Evolutionary conservation across 2,888 invertebrate species (phyloP), one percentile per base, ranked within the genome.

Genomic region (Drosophila leonis): DNA sequence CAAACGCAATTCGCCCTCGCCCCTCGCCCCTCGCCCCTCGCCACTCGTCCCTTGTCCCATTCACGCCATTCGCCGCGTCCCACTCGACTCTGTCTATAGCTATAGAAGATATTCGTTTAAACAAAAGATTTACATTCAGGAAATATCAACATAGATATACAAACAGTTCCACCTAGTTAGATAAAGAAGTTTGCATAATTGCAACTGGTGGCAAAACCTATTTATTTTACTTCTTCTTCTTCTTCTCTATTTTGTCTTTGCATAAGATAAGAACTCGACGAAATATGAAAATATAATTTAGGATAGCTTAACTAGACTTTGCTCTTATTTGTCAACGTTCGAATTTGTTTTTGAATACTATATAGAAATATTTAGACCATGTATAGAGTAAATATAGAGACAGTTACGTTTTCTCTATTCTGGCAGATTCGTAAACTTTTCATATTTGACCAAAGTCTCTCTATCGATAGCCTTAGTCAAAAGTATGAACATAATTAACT

Each of bases 51-150:
- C n/a, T n/a, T n/a, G n/a, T n/a, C n/a, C n/a, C n/a, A n/a, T n/a
- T 24, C 24, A 4, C 24, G 2, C 24, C 24, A 24, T 24, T 24
- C 24, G 24, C 24, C 24, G 24, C 24, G 24, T 24, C 24, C 24
- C 24, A 24, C 24, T 24, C 24, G 24, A 4, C 24, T 18, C 49
- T 31, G 31, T 18, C 15, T n/a, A 44, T 48, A 27, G 27, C 48
- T 29, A 31, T 48, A 5, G 24, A 27, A 65, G 37, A 37, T 31
- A n/a, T n/a, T 18, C 7, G n/a, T 9, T 29, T 9, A 10, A 54
- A 60, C 56, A 63, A 75, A 60, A 71, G 71, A 75, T 63, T 63
- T 56, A 42, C 48, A 48, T 62, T 66, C 63, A 60, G 76, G 76
- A 75, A 75, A 72, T 72, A 66, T 49, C 20, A 70, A 51, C 55